phyloP scores from a whole-genome alignment of 2,797 vertebrate species.

The Sebastiscus albofasciatus region DNA sequence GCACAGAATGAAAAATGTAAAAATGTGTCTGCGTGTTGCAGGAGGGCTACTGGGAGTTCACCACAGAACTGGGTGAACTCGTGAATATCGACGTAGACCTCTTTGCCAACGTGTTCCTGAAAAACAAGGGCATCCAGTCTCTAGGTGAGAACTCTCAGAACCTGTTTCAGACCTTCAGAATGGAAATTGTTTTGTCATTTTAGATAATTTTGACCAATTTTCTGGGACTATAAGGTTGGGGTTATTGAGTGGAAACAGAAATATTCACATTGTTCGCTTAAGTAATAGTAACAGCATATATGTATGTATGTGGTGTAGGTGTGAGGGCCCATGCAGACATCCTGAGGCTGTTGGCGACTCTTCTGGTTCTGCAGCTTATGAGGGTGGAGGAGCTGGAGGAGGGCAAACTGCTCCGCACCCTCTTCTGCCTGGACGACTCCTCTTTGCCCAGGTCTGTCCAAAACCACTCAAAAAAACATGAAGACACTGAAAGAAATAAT shows the following conservation, averaged over 20 bases:
- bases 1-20: neutral
- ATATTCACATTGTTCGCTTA: neutral
- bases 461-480: neutral
- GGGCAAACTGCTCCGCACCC: slow-evolving; percentile 77
- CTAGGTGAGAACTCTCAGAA: slow-evolving; percentile 78
- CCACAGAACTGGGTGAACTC: slow-evolving; percentile 74
- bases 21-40: slow-evolving; percentile 59
- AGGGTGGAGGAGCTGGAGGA: slow-evolving; percentile 64
- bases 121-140: slow-evolving; percentile 86
- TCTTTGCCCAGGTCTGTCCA: slow-evolving; percentile 61
- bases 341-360: slow-evolving; percentile 83
- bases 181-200: neutral
- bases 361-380: slow-evolving; percentile 88
- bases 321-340: slow-evolving; percentile 81
- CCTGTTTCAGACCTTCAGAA: neutral
- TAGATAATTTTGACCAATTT: neutral
- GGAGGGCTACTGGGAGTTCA: slow-evolving; percentile 90
- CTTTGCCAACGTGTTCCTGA: slow-evolving; percentile 83
- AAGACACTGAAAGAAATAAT: neutral
- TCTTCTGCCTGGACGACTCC: slow-evolving; percentile 77
- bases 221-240: neutral
- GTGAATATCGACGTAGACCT: slow-evolving; percentile 76
- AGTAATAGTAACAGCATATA: neutral
- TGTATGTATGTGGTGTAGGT: slow-evolving; percentile 60
- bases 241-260: neutral